Evolutionary conservation across 92 coral and sea anemone genomes (phyloP).

Genomic region (Galaxea fascicularis): DNA sequence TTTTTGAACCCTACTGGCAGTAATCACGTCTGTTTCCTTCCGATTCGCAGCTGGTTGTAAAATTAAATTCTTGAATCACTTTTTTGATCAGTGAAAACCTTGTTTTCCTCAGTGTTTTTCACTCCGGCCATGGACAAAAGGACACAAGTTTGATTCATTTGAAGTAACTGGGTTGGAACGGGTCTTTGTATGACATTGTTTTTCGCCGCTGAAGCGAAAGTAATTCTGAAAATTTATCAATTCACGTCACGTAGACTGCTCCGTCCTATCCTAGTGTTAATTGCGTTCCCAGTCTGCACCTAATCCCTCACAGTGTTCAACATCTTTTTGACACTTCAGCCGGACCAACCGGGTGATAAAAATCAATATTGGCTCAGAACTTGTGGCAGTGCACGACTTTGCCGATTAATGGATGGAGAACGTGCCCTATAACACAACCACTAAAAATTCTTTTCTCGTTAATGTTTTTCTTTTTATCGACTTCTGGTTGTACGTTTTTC

Average conservation of each 20-base stretch:
- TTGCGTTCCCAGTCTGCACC: background rate
- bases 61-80: background rate
- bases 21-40: background rate
- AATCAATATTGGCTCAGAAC: slow-evolving; percentile 12
- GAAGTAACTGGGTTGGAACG: slow-evolving; percentile 12
- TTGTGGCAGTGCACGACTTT: background rate
- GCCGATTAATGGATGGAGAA: background rate
- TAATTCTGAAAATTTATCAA: background rate
- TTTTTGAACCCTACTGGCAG: no score
- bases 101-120: background rate
- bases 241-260: background rate
- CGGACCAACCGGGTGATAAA: background rate
- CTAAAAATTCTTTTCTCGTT: background rate
- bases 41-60: background rate
- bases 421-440: background rate
- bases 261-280: background rate
- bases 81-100: background rate
- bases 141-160: background rate
- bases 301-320: background rate
- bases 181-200: background rate
- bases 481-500: no score
- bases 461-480: no score
- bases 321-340: background rate
- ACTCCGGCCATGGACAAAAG: background rate
- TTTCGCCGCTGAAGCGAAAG: background rate